Base-by-base conservation (phyloP, 2,888 invertebrate genomes). In the Microplitis deprimator region DNA sequence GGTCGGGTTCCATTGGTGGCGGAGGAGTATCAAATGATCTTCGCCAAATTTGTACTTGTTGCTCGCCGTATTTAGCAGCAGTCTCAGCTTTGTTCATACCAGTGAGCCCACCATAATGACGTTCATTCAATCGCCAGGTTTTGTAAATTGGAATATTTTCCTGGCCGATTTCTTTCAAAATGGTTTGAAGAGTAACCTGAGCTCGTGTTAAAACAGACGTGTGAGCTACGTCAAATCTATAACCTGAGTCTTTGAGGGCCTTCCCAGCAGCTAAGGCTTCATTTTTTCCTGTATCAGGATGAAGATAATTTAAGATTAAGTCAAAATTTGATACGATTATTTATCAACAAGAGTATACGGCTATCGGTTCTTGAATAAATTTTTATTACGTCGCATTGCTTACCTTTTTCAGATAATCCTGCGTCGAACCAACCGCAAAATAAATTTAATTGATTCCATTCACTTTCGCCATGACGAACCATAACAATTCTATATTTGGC, bases 61-160 rank as follows among this genome's bases (percentile, higher is more conserved):
- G 93, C 87, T 96, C 96, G 10, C 97, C 96, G 90, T 95, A 96
- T 87, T 95, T 95, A 73, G 94, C 94, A 71, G 96, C 96, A 20
- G 96, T 95, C 90, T 96, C 95, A 0, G 95, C 93, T 89, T 97
- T 97, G 86, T 96, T 95, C 79, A 95, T 91, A 1, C 96, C 96
- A 10, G 96, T 97, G 6, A 97, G 92, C 62, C 95, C 95, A 72
- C 97, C 97, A 85, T 96, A 97, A 86, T 97, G 97, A 78, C 97
- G 93, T 89, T 97, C 96, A 85, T 96, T 96, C 40, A 97, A 90
- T 13, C 96, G 92, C 97, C 97, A 97, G 8, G 95, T 94, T 86
- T 94, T 93, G 5, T 92, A 88, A 6, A 94, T 90, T 0, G 94
- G 94, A 80, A 96, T 89, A 81, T 93, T 91, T n/a, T 92, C 88